Conservation (phyloP, 2,888 invertebrate species). For the Chesias legatella region DNA sequence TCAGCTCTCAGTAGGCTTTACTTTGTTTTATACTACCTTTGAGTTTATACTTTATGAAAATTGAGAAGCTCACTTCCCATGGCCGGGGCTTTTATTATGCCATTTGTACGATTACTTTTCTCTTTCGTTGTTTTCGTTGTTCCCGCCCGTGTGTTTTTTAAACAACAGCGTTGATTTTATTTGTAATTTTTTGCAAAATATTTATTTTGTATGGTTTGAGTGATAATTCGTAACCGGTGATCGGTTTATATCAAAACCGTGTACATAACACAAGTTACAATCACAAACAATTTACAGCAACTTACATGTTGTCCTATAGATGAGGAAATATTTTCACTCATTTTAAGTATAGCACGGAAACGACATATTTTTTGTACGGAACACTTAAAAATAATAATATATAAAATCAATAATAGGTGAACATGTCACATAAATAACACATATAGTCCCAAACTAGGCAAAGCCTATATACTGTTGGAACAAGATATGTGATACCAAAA, state of each 20-base stretch:
- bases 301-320: too few relatives aligned
- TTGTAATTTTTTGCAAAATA: conserved; percentile 9
- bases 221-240: too few relatives aligned
- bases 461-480: too few relatives aligned
- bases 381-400: not conserved
- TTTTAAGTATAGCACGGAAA: conserved; percentile 1
- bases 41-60: conserved; percentile 20
- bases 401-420: conserved; percentile 5
- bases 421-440: conserved; percentile 18
- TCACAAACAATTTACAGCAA: too few relatives aligned
- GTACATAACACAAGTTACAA: too few relatives aligned
- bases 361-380: conserved; percentile 1
- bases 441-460: too few relatives aligned
- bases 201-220: conserved; percentile 9
- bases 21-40: conserved; percentile 4
- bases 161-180: conserved; percentile 7
- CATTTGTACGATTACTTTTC: conserved; percentile 23
- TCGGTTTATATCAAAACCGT: too few relatives aligned
- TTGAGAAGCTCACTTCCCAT: conserved; percentile 17
- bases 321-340: too few relatives aligned
- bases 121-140: conserved; percentile 15
- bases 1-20: not conserved
- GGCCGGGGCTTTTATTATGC: conserved; percentile 15
- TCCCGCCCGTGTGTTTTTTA: conserved; percentile 5
- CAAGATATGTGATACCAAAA: too few relatives aligned